phyloP scores from a whole-genome alignment of 2,888 invertebrate species.

The Serripes groenlandicus region DNA sequence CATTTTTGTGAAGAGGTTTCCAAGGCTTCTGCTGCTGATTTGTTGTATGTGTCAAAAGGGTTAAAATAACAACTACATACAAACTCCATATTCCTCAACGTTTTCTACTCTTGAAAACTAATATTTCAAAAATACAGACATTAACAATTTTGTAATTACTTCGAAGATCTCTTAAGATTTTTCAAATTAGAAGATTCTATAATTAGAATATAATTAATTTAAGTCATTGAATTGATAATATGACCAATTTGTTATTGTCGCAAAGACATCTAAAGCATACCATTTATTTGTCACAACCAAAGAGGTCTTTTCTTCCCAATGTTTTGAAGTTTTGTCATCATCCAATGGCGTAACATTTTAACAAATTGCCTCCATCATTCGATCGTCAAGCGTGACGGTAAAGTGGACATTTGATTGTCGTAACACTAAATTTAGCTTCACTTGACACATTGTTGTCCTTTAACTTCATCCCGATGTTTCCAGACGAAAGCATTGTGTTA shows the following conservation, averaged over 20 bases:
- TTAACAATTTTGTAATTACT: too few relatives aligned
- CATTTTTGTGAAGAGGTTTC: too few relatives aligned
- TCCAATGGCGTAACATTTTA: neutral
- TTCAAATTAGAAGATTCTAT: too few relatives aligned
- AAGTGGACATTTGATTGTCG: slow-evolving; percentile 46
- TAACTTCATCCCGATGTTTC: slow-evolving; percentile 39
- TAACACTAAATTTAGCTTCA: slow-evolving; percentile 38
- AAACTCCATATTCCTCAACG: too few relatives aligned
- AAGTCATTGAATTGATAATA: neutral
- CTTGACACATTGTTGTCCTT: slow-evolving; percentile 33
- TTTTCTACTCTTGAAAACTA: too few relatives aligned
- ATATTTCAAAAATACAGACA: too few relatives aligned
- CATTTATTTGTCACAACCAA: neutral
- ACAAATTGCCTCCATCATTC: slow-evolving; percentile 50
- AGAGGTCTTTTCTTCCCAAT: neutral
- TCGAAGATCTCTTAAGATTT: too few relatives aligned
- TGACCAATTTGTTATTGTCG: neutral
- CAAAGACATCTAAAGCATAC: neutral
- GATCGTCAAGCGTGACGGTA: slow-evolving; percentile 24
- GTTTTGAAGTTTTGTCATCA: slow-evolving; percentile 12
- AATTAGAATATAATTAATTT: slow-evolving; percentile 14
- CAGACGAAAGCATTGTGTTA: slow-evolving; percentile 30
- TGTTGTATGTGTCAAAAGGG: too few relatives aligned
- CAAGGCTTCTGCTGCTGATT: too few relatives aligned
- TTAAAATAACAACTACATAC: too few relatives aligned